These are phyloP conservation scores for Pipra filicauda DNA, from an alignment of 2,113 vertebrate species.

Conservation along the genomic window DNA sequence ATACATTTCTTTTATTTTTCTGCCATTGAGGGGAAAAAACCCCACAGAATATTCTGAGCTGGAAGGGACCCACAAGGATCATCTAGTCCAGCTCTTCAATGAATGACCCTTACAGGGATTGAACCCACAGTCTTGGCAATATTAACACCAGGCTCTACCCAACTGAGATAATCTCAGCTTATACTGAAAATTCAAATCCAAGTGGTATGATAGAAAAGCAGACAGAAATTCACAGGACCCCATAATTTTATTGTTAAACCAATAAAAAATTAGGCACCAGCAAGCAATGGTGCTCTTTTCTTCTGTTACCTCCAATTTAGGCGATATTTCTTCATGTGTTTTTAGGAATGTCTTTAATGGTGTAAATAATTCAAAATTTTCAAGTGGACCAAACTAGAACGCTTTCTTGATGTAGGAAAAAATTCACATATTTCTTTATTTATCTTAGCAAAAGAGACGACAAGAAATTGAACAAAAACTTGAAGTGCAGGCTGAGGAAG, in stretches of 20 bases:
- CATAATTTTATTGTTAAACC: neutral
- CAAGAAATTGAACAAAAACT: constrained; percentile 98
- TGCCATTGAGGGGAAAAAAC: rapidly evolving
- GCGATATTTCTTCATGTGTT: neutral
- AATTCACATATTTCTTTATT: neutral
- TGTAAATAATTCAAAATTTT: neutral
- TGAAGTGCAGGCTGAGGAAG: constrained; percentile 95
- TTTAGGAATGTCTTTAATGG: neutral
- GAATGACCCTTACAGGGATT: neutral
- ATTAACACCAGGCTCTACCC: neutral
- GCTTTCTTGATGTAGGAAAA: neutral
- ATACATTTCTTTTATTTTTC: neutral
- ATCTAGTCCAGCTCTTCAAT: neutral
- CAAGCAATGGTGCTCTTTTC: neutral
- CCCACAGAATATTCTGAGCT: neutral
- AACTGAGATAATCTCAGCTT: neutral
- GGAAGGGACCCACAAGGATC: neutral
- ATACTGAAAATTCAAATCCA: neutral
- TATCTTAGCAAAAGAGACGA: constrained; percentile 89
- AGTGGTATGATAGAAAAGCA: neutral
- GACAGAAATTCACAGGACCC: neutral
- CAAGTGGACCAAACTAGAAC: neutral
- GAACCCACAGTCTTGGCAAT: neutral
- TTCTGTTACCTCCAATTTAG: neutral
- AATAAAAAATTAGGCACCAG: neutral